Base-by-base conservation (phyloP, 1,140 invertebrate species). In the Drosophila sp. region DNA sequence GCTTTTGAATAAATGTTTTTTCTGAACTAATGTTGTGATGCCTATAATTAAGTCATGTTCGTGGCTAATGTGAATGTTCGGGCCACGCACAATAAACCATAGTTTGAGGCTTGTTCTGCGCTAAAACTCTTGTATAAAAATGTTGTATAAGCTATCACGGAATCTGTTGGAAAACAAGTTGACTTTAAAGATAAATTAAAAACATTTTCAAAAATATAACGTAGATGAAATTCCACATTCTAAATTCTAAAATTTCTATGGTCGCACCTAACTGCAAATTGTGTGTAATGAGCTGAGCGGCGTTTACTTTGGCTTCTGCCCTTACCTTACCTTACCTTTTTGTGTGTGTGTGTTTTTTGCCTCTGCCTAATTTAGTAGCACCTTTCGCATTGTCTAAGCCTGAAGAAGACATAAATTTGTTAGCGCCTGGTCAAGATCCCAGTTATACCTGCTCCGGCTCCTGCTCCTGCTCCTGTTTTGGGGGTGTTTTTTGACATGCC, bases 221-320 rank as follows among this genome's bases (percentile, higher is more conserved):
- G 89, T 87, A 84, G 84, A 87, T 87, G 74, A 84, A 87, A 87
- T 66, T 75, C 33, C 72, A 76, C 72, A 80, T n/a, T n/a, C n/a
- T n/a, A n/a, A n/a, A n/a, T n/a, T n/a, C n/a, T n/a, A n/a, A 90
- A 85, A 90, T 89, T 90, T 89, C 81, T 89, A 89, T 89, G 84
- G 86, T 89, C 84, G 84, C 84, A 89, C 84, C 84, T 90, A 89
- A 89, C 84, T 89, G 84, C 84, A 90, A 89, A 89, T 89, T 89
- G 86, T 85, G 86, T 89, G 84, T 89, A 89, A 87, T 87, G 84
- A 87, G 84, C 84, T 80, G 72, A 89, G 72, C 84, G 70, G 84
- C 60, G 70, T 70, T 76, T 79, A 82, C 72, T 72, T 87, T 86
- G 75, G 29, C 58, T 66, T 68, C 44, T 32, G 7, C 57, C 70